Conservation (phyloP, 2,113 vertebrate genomes). For the Solea solea region DNA sequence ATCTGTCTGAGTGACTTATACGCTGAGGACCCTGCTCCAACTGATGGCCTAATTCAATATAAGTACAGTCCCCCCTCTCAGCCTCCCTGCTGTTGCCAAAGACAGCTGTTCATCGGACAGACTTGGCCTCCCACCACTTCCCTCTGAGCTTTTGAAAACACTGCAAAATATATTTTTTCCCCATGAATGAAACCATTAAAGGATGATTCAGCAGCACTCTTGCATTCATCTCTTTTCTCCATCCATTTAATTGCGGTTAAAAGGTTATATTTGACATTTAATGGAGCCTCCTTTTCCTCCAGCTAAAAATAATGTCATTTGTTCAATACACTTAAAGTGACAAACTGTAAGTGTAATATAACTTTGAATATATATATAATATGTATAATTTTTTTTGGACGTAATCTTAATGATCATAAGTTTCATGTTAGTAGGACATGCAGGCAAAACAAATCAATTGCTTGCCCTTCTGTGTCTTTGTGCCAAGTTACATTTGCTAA, state of each 20-base stretch:
- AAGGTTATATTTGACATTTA: background rate
- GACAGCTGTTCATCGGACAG: conserved; percentile 61
- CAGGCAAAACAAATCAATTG: no score
- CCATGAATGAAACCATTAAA: conserved; percentile 31
- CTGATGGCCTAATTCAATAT: conserved; percentile 68
- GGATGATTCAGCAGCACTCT: background rate
- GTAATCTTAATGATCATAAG: no score
- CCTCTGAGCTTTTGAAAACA: conserved; percentile 57
- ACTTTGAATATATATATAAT: no score
- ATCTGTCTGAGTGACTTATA: conserved; percentile 55
- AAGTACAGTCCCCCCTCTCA: conserved; percentile 45
- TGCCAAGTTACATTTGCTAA: no score
- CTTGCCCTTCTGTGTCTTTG: no score
- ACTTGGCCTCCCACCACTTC: conserved; percentile 45
- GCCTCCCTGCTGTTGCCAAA: conserved; percentile 60
- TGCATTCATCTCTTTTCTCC: background rate
- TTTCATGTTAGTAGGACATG: no score
- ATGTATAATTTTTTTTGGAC: no score
- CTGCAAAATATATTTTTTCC: conserved; percentile 33
- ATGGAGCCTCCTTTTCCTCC: background rate
- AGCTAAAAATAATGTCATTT: no score
- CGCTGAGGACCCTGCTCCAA: conserved; percentile 48
- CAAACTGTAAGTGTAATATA: no score
- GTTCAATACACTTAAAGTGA: no score
- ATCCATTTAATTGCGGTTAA: background rate